Percentiles rank a stretch among this genome's conserved stretches.
Conservation (phyloP, 1,140 invertebrate species). For the Hylyphantes graminicola region DNA sequence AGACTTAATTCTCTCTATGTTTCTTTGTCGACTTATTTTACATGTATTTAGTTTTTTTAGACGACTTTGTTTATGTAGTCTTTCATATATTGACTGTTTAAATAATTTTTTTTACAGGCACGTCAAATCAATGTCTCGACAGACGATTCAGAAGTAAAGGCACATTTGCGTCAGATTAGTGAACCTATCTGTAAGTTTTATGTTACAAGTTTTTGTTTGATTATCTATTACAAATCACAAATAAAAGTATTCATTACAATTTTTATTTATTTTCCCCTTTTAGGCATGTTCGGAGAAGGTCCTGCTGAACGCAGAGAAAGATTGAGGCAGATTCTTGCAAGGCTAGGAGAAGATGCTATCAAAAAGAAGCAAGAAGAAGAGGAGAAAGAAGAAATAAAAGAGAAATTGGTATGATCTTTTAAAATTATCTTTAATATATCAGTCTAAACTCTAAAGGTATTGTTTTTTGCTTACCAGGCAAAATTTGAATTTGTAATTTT, state of each 20-base stretch:
- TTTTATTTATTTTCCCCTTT: conserved; percentile 9
- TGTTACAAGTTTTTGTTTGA: conserved; percentile 7
- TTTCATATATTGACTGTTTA: no score
- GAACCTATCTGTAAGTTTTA: conserved; percentile 85
- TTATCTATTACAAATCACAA: background rate
- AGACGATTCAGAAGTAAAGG: conserved; percentile 94
- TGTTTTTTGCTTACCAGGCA: no score
- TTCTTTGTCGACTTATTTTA: no score
- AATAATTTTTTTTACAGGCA: conserved; percentile 69
- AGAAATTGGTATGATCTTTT: conserved; percentile 68
- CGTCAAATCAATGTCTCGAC: conserved; percentile 89
- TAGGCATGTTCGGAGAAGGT: conserved; percentile 91
- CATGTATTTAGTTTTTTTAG: no score
- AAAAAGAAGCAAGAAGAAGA: conserved; percentile 66
- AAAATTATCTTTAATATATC: conserved; percentile 9
- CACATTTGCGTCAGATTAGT: conserved; percentile 86
- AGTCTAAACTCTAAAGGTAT: no score
- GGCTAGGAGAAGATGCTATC: conserved; percentile 89
- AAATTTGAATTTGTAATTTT: no score
- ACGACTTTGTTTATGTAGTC: no score
- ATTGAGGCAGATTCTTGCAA: conserved; percentile 87
- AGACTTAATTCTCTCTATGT: no score
- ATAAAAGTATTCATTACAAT: background rate
- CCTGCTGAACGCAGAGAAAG: conserved; percentile 92
- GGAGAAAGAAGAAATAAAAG: conserved; percentile 76